These are phyloP conservation scores for Palythoa grandis DNA, from an alignment of 92 coral and sea anemone species.

Conservation along the genomic window DNA sequence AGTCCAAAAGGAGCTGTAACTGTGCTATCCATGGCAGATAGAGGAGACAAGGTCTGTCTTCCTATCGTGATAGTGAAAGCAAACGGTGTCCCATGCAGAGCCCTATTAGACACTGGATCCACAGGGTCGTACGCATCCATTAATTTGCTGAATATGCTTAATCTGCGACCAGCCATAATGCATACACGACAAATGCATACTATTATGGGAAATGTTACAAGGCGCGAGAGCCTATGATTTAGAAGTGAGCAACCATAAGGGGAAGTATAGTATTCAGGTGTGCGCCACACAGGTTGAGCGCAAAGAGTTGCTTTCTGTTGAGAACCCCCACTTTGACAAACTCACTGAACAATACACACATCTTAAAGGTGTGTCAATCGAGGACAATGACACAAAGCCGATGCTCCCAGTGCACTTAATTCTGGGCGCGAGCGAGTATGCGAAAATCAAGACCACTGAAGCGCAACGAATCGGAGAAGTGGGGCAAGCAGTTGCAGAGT, in stretches of 20 bases:
- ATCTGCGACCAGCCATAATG: constrained; percentile 35
- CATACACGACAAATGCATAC: constrained; percentile 51
- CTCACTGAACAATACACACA: background rate
- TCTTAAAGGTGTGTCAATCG: constrained; percentile 52
- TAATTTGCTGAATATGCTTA: constrained; percentile 40
- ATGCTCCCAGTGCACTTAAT: constrained; percentile 65
- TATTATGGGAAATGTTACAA: constrained; percentile 60
- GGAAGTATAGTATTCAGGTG: constrained; percentile 25
- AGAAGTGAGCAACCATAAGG: constrained; percentile 46
- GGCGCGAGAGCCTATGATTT: constrained; percentile 49
- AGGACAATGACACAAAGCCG: constrained; percentile 57
- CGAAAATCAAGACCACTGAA: constrained; percentile 60
- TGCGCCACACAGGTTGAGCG: constrained; percentile 54
- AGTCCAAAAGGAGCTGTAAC: constrained; percentile 20
- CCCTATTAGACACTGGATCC: constrained; percentile 54
- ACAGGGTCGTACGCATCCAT: constrained; percentile 48
- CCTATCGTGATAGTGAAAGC: constrained; percentile 52
- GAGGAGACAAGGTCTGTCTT: constrained; percentile 50
- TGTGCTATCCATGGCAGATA: constrained; percentile 50
- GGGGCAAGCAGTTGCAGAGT: constrained; percentile 60
- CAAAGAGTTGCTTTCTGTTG: constrained; percentile 32
- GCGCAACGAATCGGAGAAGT: constrained; percentile 57
- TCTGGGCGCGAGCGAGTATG: constrained; percentile 63
- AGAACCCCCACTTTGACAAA: constrained; percentile 31
- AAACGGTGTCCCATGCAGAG: constrained; percentile 50